Evolutionary conservation across 2,113 vertebrate genomes (phyloP).

Genomic region (Ia io): DNA sequence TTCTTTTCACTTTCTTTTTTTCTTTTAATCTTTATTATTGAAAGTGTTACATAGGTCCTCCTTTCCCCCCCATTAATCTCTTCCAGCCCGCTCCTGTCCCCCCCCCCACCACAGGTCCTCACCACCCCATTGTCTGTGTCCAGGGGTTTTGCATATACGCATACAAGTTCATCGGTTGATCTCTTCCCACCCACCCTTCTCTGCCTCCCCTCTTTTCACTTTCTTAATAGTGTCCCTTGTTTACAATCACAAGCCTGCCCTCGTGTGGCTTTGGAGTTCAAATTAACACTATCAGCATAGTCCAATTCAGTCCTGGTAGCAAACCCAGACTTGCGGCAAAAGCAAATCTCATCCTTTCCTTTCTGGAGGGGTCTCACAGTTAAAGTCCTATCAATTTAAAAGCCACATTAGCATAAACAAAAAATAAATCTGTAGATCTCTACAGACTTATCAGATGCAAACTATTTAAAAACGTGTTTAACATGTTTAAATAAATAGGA

Average conservation of each 20-base stretch:
- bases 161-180: too few species aligned
- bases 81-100: too few species aligned
- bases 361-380: not conserved
- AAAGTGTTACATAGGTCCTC: too few species aligned
- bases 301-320: not conserved
- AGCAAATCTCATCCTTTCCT: not conserved
- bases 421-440: not conserved
- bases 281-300: not conserved
- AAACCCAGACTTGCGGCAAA: not conserved
- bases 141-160: too few species aligned
- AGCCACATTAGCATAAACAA: not conserved
- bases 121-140: too few species aligned
- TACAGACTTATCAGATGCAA: not conserved
- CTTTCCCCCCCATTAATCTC: too few species aligned
- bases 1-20: slow-evolving; percentile 9
- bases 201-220: not conserved
- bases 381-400: not conserved
- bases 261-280: not conserved
- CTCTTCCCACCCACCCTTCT: too few species aligned
- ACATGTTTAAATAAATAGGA: not conserved
- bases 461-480: not conserved
- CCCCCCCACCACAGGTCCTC: too few species aligned
- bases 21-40: too few species aligned
- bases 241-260: not conserved
- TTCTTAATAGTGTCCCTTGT: not conserved